Percentiles rank a stretch among this genome's conserved stretches.
Evolutionary conservation across 1,140 invertebrate genomes (phyloP).

Genomic region (Polypedilum vanderplanki): DNA sequence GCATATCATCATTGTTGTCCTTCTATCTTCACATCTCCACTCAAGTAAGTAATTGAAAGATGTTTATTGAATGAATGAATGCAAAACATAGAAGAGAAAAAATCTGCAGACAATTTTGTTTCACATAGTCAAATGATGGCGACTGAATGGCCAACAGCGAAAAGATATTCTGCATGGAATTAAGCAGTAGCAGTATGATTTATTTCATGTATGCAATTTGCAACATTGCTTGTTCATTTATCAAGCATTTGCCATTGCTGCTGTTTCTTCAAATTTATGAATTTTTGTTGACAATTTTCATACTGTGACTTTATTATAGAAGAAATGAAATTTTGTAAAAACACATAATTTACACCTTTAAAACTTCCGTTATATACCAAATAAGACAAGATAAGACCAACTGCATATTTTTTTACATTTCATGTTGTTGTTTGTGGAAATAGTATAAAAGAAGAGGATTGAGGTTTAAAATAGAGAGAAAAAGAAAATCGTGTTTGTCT

Average conservation of each 20-base stretch:
- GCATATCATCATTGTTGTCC: no score
- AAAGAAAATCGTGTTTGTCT: no score
- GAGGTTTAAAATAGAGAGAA: not conserved
- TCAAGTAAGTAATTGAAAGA: slow-evolving; percentile 19
- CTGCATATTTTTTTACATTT: not conserved
- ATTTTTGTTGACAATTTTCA: no score
- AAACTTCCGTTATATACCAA: not conserved
- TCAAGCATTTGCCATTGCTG: no score
- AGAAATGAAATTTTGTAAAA: not conserved
- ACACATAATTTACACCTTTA: slow-evolving; percentile 6
- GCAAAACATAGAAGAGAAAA: not conserved
- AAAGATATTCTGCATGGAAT: not conserved
- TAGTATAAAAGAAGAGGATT: not conserved
- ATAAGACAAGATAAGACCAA: not conserved
- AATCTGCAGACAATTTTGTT: no score
- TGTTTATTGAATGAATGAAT: not conserved
- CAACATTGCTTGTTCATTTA: no score
- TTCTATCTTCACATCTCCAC: not conserved
- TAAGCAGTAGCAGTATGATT: not conserved
- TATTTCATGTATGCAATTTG: not conserved
- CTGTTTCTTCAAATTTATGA: no score
- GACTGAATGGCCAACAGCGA: not conserved
- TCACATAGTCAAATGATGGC: not conserved
- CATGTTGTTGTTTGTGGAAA: not conserved
- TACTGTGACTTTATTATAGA: no score